phyloP scores from a whole-genome alignment of 2,797 vertebrate genomes.

The Myotis findleyi region DNA sequence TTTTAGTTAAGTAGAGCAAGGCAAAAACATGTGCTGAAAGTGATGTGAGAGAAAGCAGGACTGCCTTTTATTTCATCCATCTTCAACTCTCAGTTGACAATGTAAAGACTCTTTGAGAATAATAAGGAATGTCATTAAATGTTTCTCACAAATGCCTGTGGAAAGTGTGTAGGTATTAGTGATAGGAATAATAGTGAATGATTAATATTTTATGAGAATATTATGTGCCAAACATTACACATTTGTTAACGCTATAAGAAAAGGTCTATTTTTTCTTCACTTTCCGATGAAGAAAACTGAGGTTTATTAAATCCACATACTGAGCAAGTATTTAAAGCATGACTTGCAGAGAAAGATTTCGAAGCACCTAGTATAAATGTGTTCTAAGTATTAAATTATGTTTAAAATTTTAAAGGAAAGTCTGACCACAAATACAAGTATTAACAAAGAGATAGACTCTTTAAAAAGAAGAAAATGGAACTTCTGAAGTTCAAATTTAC shows the following conservation, averaged over 20 bases:
- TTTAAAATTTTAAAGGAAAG: neutral
- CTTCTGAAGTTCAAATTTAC: neutral
- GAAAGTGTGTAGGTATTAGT: neutral
- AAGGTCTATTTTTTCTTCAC: neutral
- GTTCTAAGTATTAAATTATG: neutral
- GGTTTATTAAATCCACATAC: neutral
- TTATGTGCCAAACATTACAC: neutral
- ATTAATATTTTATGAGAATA: neutral
- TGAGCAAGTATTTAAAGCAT: neutral
- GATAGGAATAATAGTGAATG: neutral
- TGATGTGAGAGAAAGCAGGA: neutral
- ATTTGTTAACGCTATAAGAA: neutral
- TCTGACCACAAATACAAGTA: neutral
- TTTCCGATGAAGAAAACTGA: neutral
- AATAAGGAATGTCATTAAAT: constrained; percentile 32
- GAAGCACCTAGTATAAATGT: neutral
- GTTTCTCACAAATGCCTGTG: neutral
- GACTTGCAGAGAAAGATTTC: neutral
- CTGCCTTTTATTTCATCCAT: neutral
- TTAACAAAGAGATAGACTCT: neutral
- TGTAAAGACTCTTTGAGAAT: neutral
- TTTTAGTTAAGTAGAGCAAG: constrained; percentile 23
- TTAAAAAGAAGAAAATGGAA: neutral
- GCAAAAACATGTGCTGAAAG: constrained; percentile 9
- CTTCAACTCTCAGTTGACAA: constrained; percentile 28